phyloP scores from a whole-genome alignment of 2,797 vertebrate genomes.

The Eupleurogrammus muticus region DNA sequence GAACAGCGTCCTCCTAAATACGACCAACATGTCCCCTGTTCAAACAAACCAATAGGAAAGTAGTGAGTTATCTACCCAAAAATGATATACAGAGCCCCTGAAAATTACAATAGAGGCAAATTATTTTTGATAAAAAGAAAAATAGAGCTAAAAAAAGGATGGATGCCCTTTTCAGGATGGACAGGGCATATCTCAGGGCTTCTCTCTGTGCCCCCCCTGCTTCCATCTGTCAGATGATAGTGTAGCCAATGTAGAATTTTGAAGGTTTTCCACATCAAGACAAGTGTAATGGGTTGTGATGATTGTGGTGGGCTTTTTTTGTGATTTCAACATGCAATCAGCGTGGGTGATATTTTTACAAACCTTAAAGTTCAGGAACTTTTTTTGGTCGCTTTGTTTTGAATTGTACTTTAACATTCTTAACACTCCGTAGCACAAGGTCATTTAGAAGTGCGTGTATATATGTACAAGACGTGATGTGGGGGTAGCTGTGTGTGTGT shows the following conservation, averaged over 20 bases:
- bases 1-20: too few relatives aligned
- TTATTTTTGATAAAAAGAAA: too few relatives aligned
- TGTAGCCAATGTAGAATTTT: background rate
- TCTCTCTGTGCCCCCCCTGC: too few relatives aligned
- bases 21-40: too few relatives aligned
- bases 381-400: background rate
- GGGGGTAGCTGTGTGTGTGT: constrained; percentile 31
- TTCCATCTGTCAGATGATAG: too few relatives aligned
- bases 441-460: constrained; percentile 1
- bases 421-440: background rate
- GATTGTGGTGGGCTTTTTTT: background rate
- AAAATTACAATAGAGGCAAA: too few relatives aligned
- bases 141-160: too few relatives aligned
- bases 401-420: background rate
- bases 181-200: too few relatives aligned
- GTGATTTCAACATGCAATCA: constrained; percentile 1
- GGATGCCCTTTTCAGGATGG: too few relatives aligned
- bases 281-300: background rate
- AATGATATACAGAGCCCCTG: too few relatives aligned
- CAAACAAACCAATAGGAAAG: too few relatives aligned
- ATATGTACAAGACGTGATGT: background rate
- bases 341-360: constrained; percentile 1
- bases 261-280: background rate
- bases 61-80: too few relatives aligned
- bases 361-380: background rate